These are phyloP conservation scores for Euthynnus affinis DNA, from an alignment of 2,797 vertebrate species.

Conservation along the genomic window DNA sequence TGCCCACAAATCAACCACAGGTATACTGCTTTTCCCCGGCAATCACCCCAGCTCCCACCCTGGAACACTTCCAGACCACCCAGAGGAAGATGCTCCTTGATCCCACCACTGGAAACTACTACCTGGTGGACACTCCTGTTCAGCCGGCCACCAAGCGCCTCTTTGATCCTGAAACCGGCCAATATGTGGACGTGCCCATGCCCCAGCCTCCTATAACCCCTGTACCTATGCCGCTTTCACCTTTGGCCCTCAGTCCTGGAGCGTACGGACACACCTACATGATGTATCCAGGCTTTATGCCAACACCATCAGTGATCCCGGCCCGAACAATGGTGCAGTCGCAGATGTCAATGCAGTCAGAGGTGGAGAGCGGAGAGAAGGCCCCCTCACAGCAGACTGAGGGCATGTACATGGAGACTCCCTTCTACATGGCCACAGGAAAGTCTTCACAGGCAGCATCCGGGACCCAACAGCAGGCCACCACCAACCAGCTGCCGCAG, in stretches of 20 bases:
- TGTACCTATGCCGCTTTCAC: slow-evolving; percentile 80
- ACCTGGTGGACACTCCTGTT: slow-evolving; percentile 94
- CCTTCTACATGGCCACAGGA: slow-evolving; percentile 92
- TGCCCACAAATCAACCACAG: slow-evolving; percentile 83
- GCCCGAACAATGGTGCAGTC: slow-evolving; percentile 76
- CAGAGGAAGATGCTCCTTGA: slow-evolving; percentile 97
- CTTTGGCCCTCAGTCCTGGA: slow-evolving; percentile 89
- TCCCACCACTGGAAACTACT: slow-evolving; percentile 94
- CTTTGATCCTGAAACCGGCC: slow-evolving; percentile 96
- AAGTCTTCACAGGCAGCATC: slow-evolving; percentile 67
- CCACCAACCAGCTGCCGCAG: slow-evolving; percentile 52
- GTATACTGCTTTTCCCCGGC: slow-evolving; percentile 89
- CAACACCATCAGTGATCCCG: slow-evolving; percentile 83
- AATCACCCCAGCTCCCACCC: slow-evolving; percentile 73
- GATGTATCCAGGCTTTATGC: slow-evolving; percentile 92
- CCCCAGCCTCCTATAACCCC: slow-evolving; percentile 84
- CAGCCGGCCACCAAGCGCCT: slow-evolving; percentile 90
- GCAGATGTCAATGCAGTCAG: slow-evolving; percentile 77
- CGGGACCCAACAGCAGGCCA: slow-evolving; percentile 64
- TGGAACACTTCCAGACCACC: slow-evolving; percentile 88
- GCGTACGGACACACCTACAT: slow-evolving; percentile 92
- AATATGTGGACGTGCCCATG: slow-evolving; percentile 95
- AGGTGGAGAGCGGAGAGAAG: slow-evolving; percentile 69
- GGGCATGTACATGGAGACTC: slow-evolving; percentile 86
- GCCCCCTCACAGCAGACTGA: slow-evolving; percentile 74